Percentiles rank a stretch among this genome's conserved stretches.
Conservation (phyloP, 2,888 invertebrate species). For the Embidobia sp. region DNA sequence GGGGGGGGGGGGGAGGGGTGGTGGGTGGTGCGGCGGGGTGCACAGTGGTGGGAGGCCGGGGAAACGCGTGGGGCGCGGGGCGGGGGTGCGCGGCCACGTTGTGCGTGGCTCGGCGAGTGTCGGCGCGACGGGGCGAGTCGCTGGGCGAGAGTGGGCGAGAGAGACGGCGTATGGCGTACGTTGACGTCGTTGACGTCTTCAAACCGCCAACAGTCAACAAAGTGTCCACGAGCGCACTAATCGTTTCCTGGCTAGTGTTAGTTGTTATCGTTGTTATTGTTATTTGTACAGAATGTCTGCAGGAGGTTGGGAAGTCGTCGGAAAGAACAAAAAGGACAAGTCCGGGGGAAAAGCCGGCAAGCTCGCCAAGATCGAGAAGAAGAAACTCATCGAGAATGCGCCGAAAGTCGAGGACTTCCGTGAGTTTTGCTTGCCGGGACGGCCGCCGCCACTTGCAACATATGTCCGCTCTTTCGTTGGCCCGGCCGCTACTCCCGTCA, state of each 20-base stretch:
- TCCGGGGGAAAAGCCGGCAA: constrained; percentile 82
- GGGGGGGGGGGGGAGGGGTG: too few species aligned
- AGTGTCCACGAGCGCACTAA: constrained; percentile 33
- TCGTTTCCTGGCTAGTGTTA: constrained; percentile 50
- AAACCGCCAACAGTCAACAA: constrained; percentile 52
- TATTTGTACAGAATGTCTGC: constrained; percentile 73
- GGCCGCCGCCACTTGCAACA: constrained; percentile 5
- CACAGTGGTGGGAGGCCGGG: too few species aligned
- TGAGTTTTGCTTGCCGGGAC: too few species aligned
- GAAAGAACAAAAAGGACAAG: constrained; percentile 85
- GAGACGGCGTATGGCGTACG: constrained; percentile 29
- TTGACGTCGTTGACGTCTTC: constrained; percentile 60
- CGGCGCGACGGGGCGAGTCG: too few species aligned
- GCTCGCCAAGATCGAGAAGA: constrained; percentile 83
- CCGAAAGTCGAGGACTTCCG: constrained; percentile 90
- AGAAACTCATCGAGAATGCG: constrained; percentile 85
- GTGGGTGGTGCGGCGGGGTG: too few species aligned
- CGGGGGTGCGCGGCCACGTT: constrained; percentile 70
- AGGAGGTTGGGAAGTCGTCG: constrained; percentile 80
- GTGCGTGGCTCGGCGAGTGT: constrained; percentile 51
- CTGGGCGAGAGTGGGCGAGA: too few species aligned
- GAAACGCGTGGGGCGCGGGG: constrained; percentile 65
- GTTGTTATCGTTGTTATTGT: constrained; percentile 55
- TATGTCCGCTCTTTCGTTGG: not conserved
- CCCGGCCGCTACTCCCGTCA: not conserved